Conservation (phyloP, 2,797 vertebrate species). For the Malacoraja senta region DNA sequence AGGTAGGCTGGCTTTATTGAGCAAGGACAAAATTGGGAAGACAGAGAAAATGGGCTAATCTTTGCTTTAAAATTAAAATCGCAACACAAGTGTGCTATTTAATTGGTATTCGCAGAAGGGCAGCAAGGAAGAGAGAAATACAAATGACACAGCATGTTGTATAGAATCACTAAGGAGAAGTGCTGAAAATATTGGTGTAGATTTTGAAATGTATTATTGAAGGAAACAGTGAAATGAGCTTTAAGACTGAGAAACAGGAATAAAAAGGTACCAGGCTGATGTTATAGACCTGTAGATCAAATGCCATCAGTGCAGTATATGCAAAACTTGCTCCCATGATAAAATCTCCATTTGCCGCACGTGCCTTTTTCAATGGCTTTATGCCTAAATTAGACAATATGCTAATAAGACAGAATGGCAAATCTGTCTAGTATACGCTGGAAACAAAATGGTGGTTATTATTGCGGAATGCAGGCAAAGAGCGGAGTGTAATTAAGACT, state of each 20-base stretch:
- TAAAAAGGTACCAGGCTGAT: not conserved
- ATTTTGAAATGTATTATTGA: not conserved
- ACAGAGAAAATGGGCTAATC: not conserved
- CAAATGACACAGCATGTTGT: not conserved
- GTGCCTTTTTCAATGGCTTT: constrained; percentile 23
- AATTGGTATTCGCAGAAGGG: not conserved
- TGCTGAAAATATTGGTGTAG: constrained; percentile 14
- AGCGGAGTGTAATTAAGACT: constrained; percentile 50
- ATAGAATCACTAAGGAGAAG: not conserved
- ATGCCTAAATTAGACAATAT: constrained; percentile 40
- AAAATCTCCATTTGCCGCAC: constrained; percentile 29
- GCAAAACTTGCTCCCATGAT: constrained; percentile 37
- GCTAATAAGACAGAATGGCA: constrained; percentile 48
- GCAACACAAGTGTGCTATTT: not conserved
- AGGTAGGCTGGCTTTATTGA: constrained; percentile 15
- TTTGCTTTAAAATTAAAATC: constrained; percentile 13
- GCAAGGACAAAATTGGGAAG: not conserved
- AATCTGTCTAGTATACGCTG: constrained; percentile 44
- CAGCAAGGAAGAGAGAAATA: not conserved
- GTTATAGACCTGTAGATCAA: constrained; percentile 30
- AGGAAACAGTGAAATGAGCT: not conserved
- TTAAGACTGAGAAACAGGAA: not conserved
- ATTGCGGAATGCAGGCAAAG: constrained; percentile 49
- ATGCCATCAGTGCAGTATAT: constrained; percentile 35
- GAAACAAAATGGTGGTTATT: constrained; percentile 56